Evolutionary conservation across 2,888 invertebrate species (phyloP).

Genomic region (Erynnis tages): DNA sequence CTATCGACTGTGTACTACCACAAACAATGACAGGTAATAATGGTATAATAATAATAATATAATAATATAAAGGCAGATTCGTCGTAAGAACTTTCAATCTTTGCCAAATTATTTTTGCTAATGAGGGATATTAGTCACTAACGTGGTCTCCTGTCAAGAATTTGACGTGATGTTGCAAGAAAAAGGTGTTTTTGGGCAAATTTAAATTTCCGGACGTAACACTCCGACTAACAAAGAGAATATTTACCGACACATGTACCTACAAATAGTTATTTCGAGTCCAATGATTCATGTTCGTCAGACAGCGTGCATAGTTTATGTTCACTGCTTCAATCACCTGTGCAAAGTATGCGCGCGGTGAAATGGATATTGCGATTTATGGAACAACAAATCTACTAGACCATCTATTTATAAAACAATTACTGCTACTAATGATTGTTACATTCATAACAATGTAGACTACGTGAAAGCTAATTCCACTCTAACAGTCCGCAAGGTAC

Average conservation of each 20-base stretch:
- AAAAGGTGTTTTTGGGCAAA: slow-evolving; percentile 37
- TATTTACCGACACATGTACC: slow-evolving; percentile 32
- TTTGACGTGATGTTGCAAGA: slow-evolving; percentile 38
- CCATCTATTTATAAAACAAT: not conserved
- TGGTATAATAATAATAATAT: too few relatives aligned
- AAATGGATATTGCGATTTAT: slow-evolving; percentile 23
- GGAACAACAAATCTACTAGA: slow-evolving; percentile 28
- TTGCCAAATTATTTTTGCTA: slow-evolving; percentile 68
- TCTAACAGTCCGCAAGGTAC: slow-evolving; percentile 54
- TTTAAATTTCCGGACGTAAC: slow-evolving; percentile 51
- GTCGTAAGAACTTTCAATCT: slow-evolving; percentile 46
- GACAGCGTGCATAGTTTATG: slow-evolving; percentile 32
- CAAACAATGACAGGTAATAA: slow-evolving; percentile 49
- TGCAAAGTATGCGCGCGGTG: slow-evolving; percentile 14
- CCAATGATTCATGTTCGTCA: slow-evolving; percentile 48
- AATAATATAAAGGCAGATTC: slow-evolving; percentile 51
- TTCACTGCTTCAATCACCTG: slow-evolving; percentile 10
- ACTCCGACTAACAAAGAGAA: slow-evolving; percentile 46
- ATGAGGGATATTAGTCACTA: slow-evolving; percentile 52
- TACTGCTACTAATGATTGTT: slow-evolving; percentile 16
- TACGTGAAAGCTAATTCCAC: slow-evolving; percentile 39
- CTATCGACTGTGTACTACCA: slow-evolving; percentile 56
- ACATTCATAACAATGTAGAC: slow-evolving; percentile 32
- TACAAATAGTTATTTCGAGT: slow-evolving; percentile 42
- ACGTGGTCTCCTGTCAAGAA: slow-evolving; percentile 45